Evolutionary conservation across 37 sponge, comb jelly and placozoan species (phyloP).

Genomic region (Haliclona indistincta): DNA sequence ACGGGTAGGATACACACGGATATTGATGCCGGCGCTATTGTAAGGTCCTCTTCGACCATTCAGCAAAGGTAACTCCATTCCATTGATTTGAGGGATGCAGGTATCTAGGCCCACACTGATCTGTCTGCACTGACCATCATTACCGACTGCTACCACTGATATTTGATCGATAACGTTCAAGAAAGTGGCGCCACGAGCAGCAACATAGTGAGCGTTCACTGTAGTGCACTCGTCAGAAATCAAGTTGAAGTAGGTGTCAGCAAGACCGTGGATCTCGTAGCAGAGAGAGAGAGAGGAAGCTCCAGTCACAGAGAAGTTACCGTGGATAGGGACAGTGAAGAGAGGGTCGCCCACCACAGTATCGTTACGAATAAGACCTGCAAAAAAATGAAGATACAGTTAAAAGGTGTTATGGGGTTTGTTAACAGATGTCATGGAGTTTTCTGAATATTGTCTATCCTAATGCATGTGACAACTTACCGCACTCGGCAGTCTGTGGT

Average conservation of each 20-base stretch:
- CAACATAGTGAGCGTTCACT: conserved; percentile 50
- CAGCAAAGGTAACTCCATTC: not conserved
- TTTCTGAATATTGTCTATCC: too few relatives aligned
- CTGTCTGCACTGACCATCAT: conserved; percentile 17
- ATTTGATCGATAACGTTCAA: conserved; percentile 35
- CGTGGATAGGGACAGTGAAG: conserved; percentile 35
- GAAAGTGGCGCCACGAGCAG: not conserved
- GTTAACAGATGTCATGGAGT: too few relatives aligned
- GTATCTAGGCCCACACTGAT: conserved; percentile 32
- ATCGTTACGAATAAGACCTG: conserved; percentile 29
- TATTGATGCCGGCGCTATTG: not conserved
- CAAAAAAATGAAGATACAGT: not conserved
- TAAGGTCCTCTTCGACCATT: not conserved
- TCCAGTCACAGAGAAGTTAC: not conserved
- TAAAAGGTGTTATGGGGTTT: not conserved
- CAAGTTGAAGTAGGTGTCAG: conserved; percentile 43
- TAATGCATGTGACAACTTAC: too few relatives aligned
- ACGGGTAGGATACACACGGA: not conserved
- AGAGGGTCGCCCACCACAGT: conserved; percentile 60
- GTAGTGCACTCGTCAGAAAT: conserved; percentile 51
- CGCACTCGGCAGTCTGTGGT: conserved; percentile 24
- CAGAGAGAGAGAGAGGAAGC: conserved; percentile 12
- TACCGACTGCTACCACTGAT: conserved; percentile 16
- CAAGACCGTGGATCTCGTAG: conserved; percentile 56
- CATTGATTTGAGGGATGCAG: conserved; percentile 32